These are phyloP conservation scores for Gymnobelideus leadbeateri DNA, from an alignment of 2,113 vertebrate species.

Conservation along the genomic window DNA sequence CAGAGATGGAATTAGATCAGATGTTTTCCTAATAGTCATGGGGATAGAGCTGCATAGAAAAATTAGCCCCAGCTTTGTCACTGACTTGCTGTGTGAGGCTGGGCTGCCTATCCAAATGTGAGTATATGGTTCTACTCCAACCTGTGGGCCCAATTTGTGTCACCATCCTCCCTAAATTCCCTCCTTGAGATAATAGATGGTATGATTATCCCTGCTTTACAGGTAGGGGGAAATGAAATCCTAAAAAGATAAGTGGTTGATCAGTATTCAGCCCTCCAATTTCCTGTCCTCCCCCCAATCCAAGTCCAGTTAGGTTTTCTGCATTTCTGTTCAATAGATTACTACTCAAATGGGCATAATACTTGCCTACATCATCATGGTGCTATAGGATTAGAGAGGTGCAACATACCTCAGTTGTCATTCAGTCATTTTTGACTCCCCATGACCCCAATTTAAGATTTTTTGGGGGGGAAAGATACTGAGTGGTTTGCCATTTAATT, in stretches of 20 bases:
- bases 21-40: background rate
- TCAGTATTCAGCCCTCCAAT: background rate
- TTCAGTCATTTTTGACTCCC: background rate
- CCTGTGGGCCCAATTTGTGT: background rate
- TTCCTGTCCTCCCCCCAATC: background rate
- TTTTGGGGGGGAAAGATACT: background rate
- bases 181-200: background rate
- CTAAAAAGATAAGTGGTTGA: conserved; percentile 6
- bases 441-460: background rate
- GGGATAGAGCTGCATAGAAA: conserved; percentile 13
- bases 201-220: background rate
- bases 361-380: background rate
- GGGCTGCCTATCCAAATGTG: conserved; percentile 11
- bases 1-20: conserved; percentile 40
- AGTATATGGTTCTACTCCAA: background rate
- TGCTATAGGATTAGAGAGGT: background rate
- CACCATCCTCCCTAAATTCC: background rate
- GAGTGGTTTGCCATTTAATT: background rate
- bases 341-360: background rate
- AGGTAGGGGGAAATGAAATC: background rate
- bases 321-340: background rate
- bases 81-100: background rate
- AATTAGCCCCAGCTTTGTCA: background rate
- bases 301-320: background rate
- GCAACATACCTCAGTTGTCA: background rate